Conservation (phyloP, 2,113 vertebrate genomes). For the Zosterops lateralis region DNA sequence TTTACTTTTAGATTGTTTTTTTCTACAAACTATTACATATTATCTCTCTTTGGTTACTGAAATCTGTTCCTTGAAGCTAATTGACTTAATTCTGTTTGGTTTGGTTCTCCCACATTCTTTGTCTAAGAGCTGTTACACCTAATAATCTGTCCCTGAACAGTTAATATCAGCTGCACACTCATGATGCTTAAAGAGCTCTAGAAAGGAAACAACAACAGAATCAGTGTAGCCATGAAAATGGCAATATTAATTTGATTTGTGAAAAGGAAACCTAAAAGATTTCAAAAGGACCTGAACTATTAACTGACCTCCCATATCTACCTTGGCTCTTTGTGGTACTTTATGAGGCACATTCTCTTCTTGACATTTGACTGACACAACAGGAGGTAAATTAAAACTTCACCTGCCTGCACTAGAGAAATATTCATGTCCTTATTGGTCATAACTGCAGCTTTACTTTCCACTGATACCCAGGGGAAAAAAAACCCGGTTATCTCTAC, state of each 20-base stretch:
- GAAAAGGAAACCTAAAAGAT: neutral
- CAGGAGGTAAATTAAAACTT: constrained; percentile 58
- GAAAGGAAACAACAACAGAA: neutral
- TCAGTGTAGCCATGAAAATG: constrained; percentile 2
- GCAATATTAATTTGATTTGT: neutral
- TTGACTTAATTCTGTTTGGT: neutral
- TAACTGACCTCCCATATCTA: neutral
- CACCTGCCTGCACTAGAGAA: neutral
- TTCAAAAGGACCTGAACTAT: neutral
- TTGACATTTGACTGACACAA: constrained; percentile 49
- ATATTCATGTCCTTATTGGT: constrained; percentile 35
- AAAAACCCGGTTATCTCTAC: neutral
- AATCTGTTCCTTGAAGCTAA: neutral
- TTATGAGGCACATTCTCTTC: neutral
- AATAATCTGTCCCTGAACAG: neutral
- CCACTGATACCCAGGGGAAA: neutral
- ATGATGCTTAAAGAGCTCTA: neutral
- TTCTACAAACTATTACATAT: neutral
- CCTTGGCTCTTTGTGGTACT: neutral
- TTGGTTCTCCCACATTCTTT: neutral
- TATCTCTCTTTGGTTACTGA: neutral
- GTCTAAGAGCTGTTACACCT: neutral
- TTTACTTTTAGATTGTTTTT: neutral
- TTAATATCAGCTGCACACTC: neutral
- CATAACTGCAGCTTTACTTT: constrained; percentile 31